These are phyloP conservation scores for Lasioglossum calceatum DNA, from an alignment of 2,888 invertebrate genomes.

Conservation along the genomic window DNA sequence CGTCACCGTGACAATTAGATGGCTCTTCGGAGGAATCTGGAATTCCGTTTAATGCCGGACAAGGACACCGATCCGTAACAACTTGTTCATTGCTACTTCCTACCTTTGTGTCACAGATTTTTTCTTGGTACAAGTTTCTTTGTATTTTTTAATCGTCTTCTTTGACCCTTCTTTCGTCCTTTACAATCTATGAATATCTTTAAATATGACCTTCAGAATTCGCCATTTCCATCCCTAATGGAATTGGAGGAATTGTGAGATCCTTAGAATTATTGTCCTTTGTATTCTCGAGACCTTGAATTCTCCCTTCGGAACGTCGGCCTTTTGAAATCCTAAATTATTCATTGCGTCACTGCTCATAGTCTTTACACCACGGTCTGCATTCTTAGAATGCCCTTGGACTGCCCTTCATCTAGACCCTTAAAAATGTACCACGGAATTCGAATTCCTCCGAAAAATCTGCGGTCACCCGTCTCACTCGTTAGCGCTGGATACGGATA, in stretches of 20 bases:
- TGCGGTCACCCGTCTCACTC: neutral
- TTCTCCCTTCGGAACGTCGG: too few species aligned
- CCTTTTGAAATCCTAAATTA: too few species aligned
- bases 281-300: too few species aligned
- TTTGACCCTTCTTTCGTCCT: neutral
- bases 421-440: neutral
- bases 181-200: neutral
- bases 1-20: conserved; percentile 13
- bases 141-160: neutral
- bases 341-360: too few species aligned
- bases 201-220: too few species aligned
- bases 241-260: too few species aligned
- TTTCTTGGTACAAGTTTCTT: neutral
- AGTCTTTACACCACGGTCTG: too few species aligned
- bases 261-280: too few species aligned
- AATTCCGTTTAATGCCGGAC: neutral
- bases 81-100: neutral
- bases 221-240: too few species aligned
- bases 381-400: too few species aligned
- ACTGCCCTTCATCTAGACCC: too few species aligned
- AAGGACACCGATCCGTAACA: neutral
- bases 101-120: neutral
- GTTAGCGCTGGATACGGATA: neutral
- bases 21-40: neutral
- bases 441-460: neutral